Base-by-base conservation (phyloP, 2,888 invertebrate species). In the Sturmia bella region DNA sequence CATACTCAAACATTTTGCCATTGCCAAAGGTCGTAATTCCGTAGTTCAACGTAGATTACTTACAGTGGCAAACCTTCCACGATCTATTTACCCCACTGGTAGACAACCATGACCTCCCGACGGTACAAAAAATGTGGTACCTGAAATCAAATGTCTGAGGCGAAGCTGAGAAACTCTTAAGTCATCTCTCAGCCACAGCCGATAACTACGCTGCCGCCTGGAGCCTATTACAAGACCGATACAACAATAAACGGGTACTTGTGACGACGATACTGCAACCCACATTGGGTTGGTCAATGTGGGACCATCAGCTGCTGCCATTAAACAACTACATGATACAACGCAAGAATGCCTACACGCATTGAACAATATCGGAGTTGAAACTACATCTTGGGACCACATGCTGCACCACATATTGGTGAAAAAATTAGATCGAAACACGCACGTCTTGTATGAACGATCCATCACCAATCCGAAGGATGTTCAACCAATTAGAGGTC, bases 251-350 rank as follows among this genome's bases (percentile, higher is more conserved):
- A 27, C 11, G 54, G n/a, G 13, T 54, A 19, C 24, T 54, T 7
- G 54, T 32, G 32, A 27, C 54, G n/a, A 54, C 54, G 15, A n/a
- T n/a, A n/a, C n/a, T n/a, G 32, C 32, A n/a, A 13, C 12, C 12
- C 54, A 54, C 4, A 27, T 17, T 11, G 37, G 37, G 13, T 17
- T 57, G 12, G 39, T 21, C 13, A 37, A 57, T n/a, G n/a, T n/a
- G n/a, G n/a, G n/a, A 57, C 32, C 59, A 41, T 59, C 41, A 5
- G 41, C 41, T 13, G 59, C 59, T 1, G 32, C 32, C 19, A 57
- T 57, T 3, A 43, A 21, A n/a, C 61, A 11, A 21, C n/a, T 43
- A 13, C 41, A 41, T 15, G 17, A 45, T 12, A 45, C 45, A 41
- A 41, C 41, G 21, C 21, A 21, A 39, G 57, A 37, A 17, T 39